phyloP scores from a whole-genome alignment of 1,140 invertebrate genomes.

The Aphis gossypii region DNA sequence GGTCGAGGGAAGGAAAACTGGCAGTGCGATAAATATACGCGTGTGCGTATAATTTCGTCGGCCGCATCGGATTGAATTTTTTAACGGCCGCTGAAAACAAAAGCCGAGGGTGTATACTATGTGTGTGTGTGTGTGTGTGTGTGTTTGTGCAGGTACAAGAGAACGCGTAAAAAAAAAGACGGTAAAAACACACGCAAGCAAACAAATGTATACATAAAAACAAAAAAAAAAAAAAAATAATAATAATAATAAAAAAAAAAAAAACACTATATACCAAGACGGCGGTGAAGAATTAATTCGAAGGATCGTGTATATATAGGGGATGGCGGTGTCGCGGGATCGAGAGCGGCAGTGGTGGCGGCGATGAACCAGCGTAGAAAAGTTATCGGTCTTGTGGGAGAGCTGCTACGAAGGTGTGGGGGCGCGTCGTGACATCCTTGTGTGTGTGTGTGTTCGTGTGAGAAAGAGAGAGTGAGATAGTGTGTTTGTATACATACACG shows the following conservation, averaged over 20 bases:
- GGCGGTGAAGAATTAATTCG: conserved; percentile 32
- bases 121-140: neutral
- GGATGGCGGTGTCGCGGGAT: neutral
- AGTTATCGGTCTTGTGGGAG: conserved; percentile 52
- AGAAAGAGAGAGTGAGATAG: neutral
- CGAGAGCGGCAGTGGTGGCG: neutral
- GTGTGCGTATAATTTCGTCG: conserved; percentile 24
- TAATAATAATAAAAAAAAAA: neutral
- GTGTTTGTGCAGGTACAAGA: neutral
- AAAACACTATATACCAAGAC: neutral
- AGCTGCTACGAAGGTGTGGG: neutral
- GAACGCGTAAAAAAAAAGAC: neutral
- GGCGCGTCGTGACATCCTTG: neutral
- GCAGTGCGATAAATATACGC: conserved; percentile 32
- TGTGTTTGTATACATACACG: neutral
- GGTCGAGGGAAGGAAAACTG: neutral
- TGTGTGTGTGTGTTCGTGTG: neutral
- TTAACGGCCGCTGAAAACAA: conserved; percentile 39
- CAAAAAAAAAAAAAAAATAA: neutral
- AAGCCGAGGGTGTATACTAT: neutral
- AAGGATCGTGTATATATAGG: neutral
- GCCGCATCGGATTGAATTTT: conserved; percentile 42
- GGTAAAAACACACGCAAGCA: neutral
- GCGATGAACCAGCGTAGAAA: conserved; percentile 26
- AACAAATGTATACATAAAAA: neutral